Evolutionary conservation across 2,888 invertebrate genomes (phyloP), one percentile per base, ranked within the genome.

Genomic region (Volucella inanis): DNA sequence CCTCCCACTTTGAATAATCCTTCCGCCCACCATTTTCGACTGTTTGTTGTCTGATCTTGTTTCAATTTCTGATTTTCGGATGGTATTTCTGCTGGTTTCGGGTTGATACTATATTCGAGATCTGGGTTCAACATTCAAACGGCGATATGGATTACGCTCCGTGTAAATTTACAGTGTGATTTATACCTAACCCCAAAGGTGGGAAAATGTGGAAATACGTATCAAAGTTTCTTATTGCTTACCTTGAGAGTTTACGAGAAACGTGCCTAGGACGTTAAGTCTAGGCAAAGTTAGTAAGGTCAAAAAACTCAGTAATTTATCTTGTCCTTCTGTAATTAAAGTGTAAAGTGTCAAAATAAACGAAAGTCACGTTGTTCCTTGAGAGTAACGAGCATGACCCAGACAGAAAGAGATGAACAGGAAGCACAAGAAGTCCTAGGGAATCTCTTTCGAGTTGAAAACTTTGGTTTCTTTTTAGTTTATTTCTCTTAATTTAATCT

Each of bases 271-370:
- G 55, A 55, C 62, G 22, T 22, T 22, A 22, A 22, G 22, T 22
- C 22, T 22, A 22, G 22, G 62, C 52, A 62, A 52, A 72, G 43
- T 72, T 72, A 52, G 39, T 50, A 49, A 39, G 18, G n/a, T 14
- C 18, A 22, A 14, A 18, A 41, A 59, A 39, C 22, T 31, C 68
- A 55, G 68, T 81, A 70, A 78, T 78, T 74, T 64, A 78, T 68
- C 72, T 74, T 78, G 62, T 68, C 74, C 72, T 55, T 65, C 43
- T 57, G 61, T 82, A 72, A 82, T 82, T 77, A 72, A 72, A 62
- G 77, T 55, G 61, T 50, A 61, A 82, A 47, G 70, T 47, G 62
- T 39, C 57, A 70, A 57, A 57, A 70, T 75, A 71, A 22, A 47
- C 57, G 57, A 50, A 81, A 59, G 81, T 70, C 76, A 71, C 64